phyloP scores from a whole-genome alignment of 2,113 vertebrate genomes.

The Lucifuga dentata region DNA sequence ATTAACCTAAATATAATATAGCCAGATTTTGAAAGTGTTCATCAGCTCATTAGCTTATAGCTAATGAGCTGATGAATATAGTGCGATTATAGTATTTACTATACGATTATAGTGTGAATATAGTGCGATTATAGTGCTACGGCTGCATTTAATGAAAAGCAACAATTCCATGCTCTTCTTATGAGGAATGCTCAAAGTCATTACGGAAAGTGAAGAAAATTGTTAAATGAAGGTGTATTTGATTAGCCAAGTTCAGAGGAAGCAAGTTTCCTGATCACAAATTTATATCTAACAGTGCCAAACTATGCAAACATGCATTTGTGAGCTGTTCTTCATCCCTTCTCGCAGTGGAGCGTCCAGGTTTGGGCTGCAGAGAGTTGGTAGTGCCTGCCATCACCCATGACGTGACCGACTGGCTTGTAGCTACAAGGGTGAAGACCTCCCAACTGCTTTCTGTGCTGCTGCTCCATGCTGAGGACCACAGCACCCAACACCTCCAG shows the following conservation, averaged over 20 bases:
- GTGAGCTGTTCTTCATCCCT: neutral
- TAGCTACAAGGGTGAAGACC: conserved; percentile 87
- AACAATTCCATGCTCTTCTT: too few species aligned
- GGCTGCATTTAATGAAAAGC: too few species aligned
- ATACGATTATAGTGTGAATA: too few species aligned
- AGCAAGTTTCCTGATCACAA: neutral
- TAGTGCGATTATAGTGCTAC: too few species aligned
- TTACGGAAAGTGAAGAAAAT: neutral
- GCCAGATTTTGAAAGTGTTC: neutral
- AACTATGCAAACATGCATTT: neutral
- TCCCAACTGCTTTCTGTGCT: conserved; percentile 88
- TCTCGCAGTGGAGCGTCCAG: conserved; percentile 85
- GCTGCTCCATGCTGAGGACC: conserved; percentile 92
- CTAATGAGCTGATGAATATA: too few species aligned
- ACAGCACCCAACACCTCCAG: conserved; percentile 92
- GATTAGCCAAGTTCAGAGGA: neutral
- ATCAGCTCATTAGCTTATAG: neutral
- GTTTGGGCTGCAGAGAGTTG: conserved; percentile 93
- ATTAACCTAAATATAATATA: too few species aligned
- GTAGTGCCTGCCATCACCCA: conserved; percentile 89
- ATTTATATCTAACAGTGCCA: neutral
- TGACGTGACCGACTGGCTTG: conserved; percentile 92
- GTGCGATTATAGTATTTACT: too few species aligned
- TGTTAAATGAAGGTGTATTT: neutral
- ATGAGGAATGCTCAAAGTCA: too few species aligned